Percentiles rank a stretch among this genome's conserved stretches.
phyloP scores from a whole-genome alignment of 2,113 vertebrate species.

The Hipposideros armiger region DNA sequence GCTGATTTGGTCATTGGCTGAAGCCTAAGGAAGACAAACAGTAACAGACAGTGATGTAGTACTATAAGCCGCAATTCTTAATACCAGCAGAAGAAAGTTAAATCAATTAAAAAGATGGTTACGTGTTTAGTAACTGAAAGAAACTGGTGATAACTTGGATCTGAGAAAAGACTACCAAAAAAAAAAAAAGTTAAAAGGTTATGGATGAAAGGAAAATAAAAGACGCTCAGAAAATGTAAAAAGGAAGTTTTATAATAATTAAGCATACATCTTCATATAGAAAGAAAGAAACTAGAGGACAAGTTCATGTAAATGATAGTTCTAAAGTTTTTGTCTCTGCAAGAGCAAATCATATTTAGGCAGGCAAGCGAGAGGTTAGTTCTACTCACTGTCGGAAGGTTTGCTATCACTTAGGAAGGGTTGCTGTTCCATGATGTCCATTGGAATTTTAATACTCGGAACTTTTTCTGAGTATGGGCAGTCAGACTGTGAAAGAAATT shows the following conservation, averaged over 20 bases:
- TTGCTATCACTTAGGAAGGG: slow-evolving; percentile 98
- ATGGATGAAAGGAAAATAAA: slow-evolving; percentile 71
- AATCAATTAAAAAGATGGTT: slow-evolving; percentile 33
- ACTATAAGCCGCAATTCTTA: slow-evolving; percentile 75
- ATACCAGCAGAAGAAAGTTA: slow-evolving; percentile 46
- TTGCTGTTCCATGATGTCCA: slow-evolving; percentile 99
- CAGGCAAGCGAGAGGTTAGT: slow-evolving; percentile 85
- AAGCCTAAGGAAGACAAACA: slow-evolving; percentile 85
- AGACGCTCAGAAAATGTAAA: slow-evolving; percentile 72
- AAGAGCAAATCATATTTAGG: slow-evolving; percentile 82
- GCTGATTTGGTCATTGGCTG: slow-evolving; percentile 68
- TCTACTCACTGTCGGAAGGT: slow-evolving; percentile 98
- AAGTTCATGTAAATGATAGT: slow-evolving; percentile 8
- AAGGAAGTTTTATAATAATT: slow-evolving; percentile 53
- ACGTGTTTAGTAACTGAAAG: slow-evolving; percentile 49
- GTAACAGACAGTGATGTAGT: slow-evolving; percentile 75
- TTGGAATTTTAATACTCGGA: slow-evolving; percentile 99
- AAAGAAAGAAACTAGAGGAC: slow-evolving; percentile 35
- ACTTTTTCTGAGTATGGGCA: slow-evolving; percentile 97
- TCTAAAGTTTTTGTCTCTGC: slow-evolving; percentile 9
- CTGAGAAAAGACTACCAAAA: slow-evolving; percentile 55
- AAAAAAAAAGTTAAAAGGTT: slow-evolving; percentile 58
- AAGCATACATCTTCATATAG: slow-evolving; percentile 66
- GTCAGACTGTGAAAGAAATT: slow-evolving; percentile 97
- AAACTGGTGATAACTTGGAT: neutral